These are phyloP conservation scores for Telmatherina bonti DNA, from an alignment of 2,797 vertebrate species.

Conservation along the genomic window DNA sequence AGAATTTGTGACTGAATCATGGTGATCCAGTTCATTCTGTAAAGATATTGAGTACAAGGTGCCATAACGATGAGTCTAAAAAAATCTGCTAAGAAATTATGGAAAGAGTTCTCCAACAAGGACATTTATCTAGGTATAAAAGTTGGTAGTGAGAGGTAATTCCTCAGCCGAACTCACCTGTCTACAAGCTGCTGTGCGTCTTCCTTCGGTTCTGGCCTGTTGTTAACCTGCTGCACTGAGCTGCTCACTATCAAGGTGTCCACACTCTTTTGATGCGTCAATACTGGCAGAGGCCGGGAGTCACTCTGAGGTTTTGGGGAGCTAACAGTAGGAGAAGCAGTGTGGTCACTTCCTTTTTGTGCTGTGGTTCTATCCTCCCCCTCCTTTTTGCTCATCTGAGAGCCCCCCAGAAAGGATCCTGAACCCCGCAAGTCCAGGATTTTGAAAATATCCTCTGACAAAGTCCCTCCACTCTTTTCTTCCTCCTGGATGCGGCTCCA, in stretches of 20 bases:
- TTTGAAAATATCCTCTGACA: constrained; percentile 92
- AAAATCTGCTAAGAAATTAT: too few relatives aligned
- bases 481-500: constrained; percentile 80
- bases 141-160: too few relatives aligned
- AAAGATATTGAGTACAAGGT: too few relatives aligned
- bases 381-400: constrained; percentile 40
- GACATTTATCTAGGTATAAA: too few relatives aligned
- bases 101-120: too few relatives aligned
- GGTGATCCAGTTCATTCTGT: too few relatives aligned
- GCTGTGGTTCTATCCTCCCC: constrained; percentile 17
- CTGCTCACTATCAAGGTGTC: constrained; percentile 8
- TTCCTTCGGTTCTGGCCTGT: constrained; percentile 33
- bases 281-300: neutral
- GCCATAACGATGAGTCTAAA: too few relatives aligned
- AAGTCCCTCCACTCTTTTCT: constrained; percentile 84
- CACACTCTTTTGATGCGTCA: constrained; percentile 18
- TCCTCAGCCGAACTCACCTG: constrained; percentile 78
- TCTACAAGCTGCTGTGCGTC: constrained; percentile 73
- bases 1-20: neutral
- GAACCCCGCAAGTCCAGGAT: constrained; percentile 83
- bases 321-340: constrained; percentile 38
- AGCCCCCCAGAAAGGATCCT: constrained; percentile 43
- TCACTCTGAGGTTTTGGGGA: constrained; percentile 31
- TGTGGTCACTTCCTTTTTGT: constrained; percentile 56
- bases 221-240: constrained; percentile 49